These are phyloP conservation scores for Solenodon paradoxus DNA, from an alignment of 2,113 vertebrate species.

Conservation along the genomic window DNA sequence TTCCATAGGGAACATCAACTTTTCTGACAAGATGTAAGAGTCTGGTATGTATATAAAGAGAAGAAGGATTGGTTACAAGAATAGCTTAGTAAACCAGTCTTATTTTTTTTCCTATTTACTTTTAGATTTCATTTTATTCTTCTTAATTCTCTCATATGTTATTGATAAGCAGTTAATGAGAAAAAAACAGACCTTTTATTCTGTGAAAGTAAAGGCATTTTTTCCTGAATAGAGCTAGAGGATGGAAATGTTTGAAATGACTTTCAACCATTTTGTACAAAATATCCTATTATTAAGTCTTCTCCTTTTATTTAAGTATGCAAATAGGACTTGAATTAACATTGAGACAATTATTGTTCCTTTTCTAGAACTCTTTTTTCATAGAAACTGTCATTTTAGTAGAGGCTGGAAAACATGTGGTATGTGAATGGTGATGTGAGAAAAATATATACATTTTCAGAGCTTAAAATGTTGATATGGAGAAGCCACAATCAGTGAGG, in stretches of 20 bases:
- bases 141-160: background rate
- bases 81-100: background rate
- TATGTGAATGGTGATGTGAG: background rate
- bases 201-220: background rate
- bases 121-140: background rate
- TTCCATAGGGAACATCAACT: background rate
- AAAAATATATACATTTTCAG: background rate
- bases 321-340: background rate
- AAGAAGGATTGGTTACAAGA: background rate
- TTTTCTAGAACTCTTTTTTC: background rate
- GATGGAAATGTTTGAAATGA: background rate
- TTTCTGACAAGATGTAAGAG: background rate
- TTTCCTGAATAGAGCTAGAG: background rate
- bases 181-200: background rate
- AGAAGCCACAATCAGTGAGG: background rate
- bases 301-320: background rate
- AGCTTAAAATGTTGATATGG: background rate
- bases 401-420: background rate
- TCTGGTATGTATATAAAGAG: background rate
- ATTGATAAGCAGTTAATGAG: background rate
- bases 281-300: background rate
- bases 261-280: background rate
- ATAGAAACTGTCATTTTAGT: background rate
- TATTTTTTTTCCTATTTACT: background rate
- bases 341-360: background rate